Base-by-base conservation (phyloP, 2,888 invertebrate species). In the Augiades crinisus region DNA sequence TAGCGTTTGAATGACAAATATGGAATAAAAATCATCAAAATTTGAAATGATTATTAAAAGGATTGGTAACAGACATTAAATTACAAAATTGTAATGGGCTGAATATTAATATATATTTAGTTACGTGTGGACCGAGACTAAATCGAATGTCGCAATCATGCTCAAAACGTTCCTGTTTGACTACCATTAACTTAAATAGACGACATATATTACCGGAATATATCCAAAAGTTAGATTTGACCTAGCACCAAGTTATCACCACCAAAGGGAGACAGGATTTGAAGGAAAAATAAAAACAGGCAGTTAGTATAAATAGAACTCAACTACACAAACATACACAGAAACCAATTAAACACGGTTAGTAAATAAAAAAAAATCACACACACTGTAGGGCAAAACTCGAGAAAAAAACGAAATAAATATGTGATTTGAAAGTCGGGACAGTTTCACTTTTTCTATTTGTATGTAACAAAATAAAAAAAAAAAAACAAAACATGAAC, bases 221-320 rank as follows among this genome's bases (percentile, higher is more conserved):
- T 63, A 62, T 56, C 64, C 63, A 65, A 60, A 63, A 66, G 68
- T 67, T 67, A 70, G 63, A 63, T 58, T 58, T 67, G 68, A 70
- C 67, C 72, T 85, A 87, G 87, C 85, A 86, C 86, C 87, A 69
- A 71, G 70, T 73, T 72, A 79, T 81, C 73, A 74, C 81, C 81
- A 79, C 77, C 71, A 73, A 70, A 70, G 64, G 68, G 72, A 66
- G 69, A 67, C 67, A 60, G 61, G 68, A 63, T 67, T 59, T 63
- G 57, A 62, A 56, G 64, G 63, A 63, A 64, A 62, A 64, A 65
- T 59, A 65, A 68, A 51, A 67, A 61, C 76, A 79, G 77, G 82
- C 79, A 70, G 82, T 86, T 86, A 87, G 86, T 87, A 77, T 68
- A 64, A 65, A 68, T 68, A 65, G 64, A 68, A 68, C 68, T 66